These are phyloP conservation scores for Rhynchophorus ferrugineus DNA, from an alignment of 1,140 invertebrate species.

Conservation along the genomic window DNA sequence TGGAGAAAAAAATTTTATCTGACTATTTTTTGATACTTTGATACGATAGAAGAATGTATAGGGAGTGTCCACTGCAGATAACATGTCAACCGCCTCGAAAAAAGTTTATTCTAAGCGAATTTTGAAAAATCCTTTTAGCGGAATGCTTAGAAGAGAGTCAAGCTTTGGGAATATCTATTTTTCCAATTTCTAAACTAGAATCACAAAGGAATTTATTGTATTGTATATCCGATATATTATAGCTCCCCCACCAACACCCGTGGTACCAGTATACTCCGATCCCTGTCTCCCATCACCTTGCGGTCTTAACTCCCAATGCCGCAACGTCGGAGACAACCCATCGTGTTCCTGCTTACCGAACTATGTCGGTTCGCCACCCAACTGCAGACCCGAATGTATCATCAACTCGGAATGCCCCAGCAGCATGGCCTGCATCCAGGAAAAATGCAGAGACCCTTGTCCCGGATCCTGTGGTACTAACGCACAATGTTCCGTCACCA, in stretches of 20 bases:
- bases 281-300: conserved; percentile 63
- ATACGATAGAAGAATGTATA: too few relatives aligned
- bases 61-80: too few relatives aligned
- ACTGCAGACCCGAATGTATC: conserved; percentile 61
- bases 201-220: too few relatives aligned
- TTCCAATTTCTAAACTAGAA: too few relatives aligned
- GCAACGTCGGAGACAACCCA: conserved; percentile 49
- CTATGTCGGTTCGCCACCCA: conserved; percentile 61
- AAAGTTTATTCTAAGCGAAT: too few relatives aligned
- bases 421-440: conserved; percentile 52
- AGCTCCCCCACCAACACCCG: conserved; percentile 30
- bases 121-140: too few relatives aligned
- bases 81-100: too few relatives aligned
- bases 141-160: too few relatives aligned
- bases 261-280: conserved; percentile 32
- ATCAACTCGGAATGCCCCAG: conserved; percentile 56
- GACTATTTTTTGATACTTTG: too few relatives aligned
- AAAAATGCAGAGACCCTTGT: conserved; percentile 61
- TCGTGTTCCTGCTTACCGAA: conserved; percentile 56
- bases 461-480: conserved; percentile 58
- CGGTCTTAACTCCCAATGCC: conserved; percentile 60
- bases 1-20: too few relatives aligned
- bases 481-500: conserved; percentile 53
- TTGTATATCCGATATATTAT: too few relatives aligned
- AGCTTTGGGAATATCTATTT: too few relatives aligned